Evolutionary conservation across 2,888 invertebrate species (phyloP), one percentile per base, ranked within the genome.

Genomic region (Platycnemis pennipes): DNA sequence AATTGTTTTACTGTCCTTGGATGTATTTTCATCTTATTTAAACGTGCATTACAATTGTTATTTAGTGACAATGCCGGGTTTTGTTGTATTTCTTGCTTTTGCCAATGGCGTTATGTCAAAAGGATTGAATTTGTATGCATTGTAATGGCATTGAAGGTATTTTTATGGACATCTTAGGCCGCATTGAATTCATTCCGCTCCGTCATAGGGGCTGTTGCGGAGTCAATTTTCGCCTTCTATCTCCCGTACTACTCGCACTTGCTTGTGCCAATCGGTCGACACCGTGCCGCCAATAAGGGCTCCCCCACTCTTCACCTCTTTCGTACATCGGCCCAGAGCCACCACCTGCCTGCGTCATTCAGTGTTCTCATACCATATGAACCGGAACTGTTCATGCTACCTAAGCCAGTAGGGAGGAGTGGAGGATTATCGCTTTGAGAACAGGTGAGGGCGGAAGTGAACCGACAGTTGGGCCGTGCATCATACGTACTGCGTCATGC

Each of bases 341-440:
- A 77, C 77, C 77, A 77, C 77, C 77, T 77, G 77, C 77, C 37
- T 31, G n/a, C 77, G 37, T 37, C 77, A 31, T 69, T 69, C 31
- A 69, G 69, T 69, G 8, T 13, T 26, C n/a, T 37, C n/a, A 77
- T 37, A 13, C 77, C 77, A 3, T 37, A 37, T n/a, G 11, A 77
- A 77, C 37, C 77, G 77, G 77, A 77, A 77, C 77, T 77, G 37
- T 13, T 49, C 49, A 19, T 37, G 77, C 77, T 77, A 13, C 77
- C 13, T 26, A 77, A 31, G 37, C 77, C 37, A 37, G 31, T 77
- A 31, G n/a, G 11, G 77, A 77, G 37, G 37, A 37, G 77, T 16
- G 37, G 11, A 77, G 8, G 31, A 37, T 77, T 31, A 3, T 37
- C 77, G 37, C 77, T 77, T 77, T 37, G 31, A 77, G 8, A 31